Evolutionary conservation across 2,113 vertebrate genomes (phyloP).

Genomic region (Myrmecophaga tridactyla): DNA sequence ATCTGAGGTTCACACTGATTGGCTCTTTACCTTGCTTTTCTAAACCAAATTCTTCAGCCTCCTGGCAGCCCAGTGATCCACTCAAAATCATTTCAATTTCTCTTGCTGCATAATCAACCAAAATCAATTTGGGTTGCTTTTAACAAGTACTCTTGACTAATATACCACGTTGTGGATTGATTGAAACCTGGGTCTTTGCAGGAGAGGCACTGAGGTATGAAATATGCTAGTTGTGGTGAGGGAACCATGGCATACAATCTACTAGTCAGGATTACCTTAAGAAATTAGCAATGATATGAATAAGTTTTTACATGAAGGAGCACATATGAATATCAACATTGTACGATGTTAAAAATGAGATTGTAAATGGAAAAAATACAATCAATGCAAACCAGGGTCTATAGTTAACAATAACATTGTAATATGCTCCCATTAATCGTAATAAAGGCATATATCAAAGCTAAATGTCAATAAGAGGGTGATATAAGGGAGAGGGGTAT

Average conservation of each 20-base stretch:
- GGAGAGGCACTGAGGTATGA: not conserved
- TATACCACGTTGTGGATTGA: not conserved
- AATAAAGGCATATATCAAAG: no score
- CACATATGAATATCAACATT: no score
- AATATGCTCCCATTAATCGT: no score
- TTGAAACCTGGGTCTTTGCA: not conserved
- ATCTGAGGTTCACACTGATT: not conserved
- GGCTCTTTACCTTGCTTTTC: not conserved
- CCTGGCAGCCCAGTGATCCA: not conserved
- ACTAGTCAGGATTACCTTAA: not conserved
- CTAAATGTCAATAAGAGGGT: no score
- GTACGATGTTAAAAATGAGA: no score
- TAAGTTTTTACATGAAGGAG: no score
- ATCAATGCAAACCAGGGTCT: no score
- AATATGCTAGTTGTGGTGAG: not conserved
- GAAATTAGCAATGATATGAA: no score
- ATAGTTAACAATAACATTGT: no score
- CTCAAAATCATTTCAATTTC: not conserved
- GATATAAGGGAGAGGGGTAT: no score
- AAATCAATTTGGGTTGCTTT: not conserved
- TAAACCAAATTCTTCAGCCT: not conserved
- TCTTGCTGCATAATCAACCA: not conserved
- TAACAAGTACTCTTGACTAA: not conserved
- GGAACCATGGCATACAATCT: not conserved
- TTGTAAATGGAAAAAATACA: no score